phyloP scores from a whole-genome alignment of 2,888 invertebrate species.

The Anticlea derivata region DNA sequence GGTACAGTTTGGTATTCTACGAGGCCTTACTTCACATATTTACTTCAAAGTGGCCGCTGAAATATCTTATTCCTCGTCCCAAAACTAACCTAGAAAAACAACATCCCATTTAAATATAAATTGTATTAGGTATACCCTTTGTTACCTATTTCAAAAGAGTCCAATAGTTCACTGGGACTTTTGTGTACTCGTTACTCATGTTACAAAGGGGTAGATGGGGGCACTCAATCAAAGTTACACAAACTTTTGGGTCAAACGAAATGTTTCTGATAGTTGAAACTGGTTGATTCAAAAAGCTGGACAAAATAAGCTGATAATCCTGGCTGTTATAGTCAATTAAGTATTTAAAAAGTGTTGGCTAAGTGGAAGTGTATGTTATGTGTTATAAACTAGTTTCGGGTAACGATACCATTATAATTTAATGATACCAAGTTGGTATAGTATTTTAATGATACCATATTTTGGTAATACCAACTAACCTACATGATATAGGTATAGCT shows the following conservation, averaged over 20 bases:
- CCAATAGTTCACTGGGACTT: constrained; percentile 28
- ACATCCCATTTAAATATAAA: constrained; percentile 46
- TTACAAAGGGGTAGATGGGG: constrained; percentile 32
- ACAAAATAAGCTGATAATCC: constrained; percentile 6
- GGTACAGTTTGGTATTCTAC: background rate
- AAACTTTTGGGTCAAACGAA: constrained; percentile 53
- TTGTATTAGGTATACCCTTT: constrained; percentile 35
- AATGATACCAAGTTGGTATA: too few relatives aligned
- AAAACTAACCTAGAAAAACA: constrained; percentile 31
- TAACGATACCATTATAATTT: background rate
- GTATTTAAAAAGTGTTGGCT: background rate
- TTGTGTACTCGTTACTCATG: constrained; percentile 28
- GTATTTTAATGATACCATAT: too few relatives aligned
- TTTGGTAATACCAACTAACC: too few relatives aligned
- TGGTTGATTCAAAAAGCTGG: constrained; percentile 32
- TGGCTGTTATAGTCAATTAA: constrained; percentile 22
- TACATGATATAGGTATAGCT: too few relatives aligned
- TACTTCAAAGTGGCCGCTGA: background rate
- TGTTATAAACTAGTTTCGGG: background rate
- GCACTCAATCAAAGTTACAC: constrained; percentile 46
- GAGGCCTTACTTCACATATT: background rate
- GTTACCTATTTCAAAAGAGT: constrained; percentile 30
- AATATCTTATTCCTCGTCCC: background rate
- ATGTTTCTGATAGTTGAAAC: constrained; percentile 29
- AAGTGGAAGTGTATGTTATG: constrained; percentile 5